Evolutionary conservation across 2,113 vertebrate genomes (phyloP).

Genomic region (Trogon surrucura): DNA sequence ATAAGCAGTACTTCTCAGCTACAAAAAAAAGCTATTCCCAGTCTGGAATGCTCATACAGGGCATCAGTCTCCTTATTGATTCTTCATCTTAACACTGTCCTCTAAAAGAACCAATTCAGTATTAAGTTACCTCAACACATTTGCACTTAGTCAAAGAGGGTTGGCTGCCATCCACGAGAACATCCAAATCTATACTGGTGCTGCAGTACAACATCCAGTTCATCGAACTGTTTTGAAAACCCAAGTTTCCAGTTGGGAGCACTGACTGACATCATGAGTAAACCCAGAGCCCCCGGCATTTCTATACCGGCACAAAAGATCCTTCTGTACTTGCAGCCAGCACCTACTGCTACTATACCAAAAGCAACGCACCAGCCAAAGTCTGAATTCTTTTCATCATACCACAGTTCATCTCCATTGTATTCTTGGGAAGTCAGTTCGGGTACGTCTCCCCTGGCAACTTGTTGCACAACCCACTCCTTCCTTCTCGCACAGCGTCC

Average conservation of each 20-base stretch:
- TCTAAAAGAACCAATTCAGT: not conserved
- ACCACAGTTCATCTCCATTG: not conserved
- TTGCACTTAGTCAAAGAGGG: not conserved
- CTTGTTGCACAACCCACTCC: not conserved
- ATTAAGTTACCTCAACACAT: not conserved
- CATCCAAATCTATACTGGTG: not conserved
- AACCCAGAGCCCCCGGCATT: not conserved
- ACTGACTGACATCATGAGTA: not conserved
- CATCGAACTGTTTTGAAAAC: not conserved
- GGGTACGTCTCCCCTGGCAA: not conserved
- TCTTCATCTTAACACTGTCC: not conserved
- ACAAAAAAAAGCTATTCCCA: not conserved
- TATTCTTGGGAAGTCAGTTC: not conserved
- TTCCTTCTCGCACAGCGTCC: not conserved
- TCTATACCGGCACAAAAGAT: not conserved
- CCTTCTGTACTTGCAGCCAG: not conserved
- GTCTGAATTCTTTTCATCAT: not conserved
- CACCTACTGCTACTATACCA: not conserved
- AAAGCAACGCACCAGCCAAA: not conserved
- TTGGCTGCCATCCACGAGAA: not conserved
- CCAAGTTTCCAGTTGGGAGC: not conserved
- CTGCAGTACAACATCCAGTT: not conserved
- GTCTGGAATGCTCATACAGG: not conserved
- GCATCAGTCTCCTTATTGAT: not conserved
- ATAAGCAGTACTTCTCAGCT: not conserved